Evolutionary conservation across 2,113 vertebrate species (phyloP), one percentile per base, ranked within the genome.

Genomic region (Paratilapia polleni): DNA sequence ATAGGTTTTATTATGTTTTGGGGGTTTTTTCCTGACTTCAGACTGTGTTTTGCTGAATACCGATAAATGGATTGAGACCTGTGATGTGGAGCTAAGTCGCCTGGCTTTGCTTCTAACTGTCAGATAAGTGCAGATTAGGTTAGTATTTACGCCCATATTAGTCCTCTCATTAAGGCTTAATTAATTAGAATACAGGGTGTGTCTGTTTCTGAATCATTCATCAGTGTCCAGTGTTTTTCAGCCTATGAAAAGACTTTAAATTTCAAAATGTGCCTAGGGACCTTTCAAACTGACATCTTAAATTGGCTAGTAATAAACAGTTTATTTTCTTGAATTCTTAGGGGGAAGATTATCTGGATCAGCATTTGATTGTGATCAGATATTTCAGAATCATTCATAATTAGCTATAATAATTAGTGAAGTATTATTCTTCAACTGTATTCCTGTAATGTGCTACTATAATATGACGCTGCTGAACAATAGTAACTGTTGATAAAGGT

Each of bases 141-240:
- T 20, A 9, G 66, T 20, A 31, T 73, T 73, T 2, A 73, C 10
- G 0, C 10, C 20, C 17, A 70, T 43, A 5, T 19, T 73, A 31
- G 43, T 81, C 41, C 77, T 80, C 58, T 80, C 52, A 80, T 89
- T 82, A 58, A 6, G 57, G 36, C 15, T 34, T 57, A 36, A 84
- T 84, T 82, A 41, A 87, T 81, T 79, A 75, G n/a, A 80, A 76
- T 20, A 41, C 36, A 7, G 52, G 75, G 19, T 20, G 64, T 58
- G 79, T 77, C 78, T 74, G 59, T 66, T n/a, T 52, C 68, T 49
- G 28, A 56, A 22, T 83, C 68, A 63, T 41, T 20, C 63, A 54
- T 74, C 73, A 78, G 41, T 52, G 22, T 62, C 43, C 49, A 10
- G 41, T 14, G 22, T 19, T 28, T 64, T 41, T 57, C 28, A 62